Base-by-base conservation (phyloP, 2,113 vertebrate genomes). In the Callipepla californica region DNA sequence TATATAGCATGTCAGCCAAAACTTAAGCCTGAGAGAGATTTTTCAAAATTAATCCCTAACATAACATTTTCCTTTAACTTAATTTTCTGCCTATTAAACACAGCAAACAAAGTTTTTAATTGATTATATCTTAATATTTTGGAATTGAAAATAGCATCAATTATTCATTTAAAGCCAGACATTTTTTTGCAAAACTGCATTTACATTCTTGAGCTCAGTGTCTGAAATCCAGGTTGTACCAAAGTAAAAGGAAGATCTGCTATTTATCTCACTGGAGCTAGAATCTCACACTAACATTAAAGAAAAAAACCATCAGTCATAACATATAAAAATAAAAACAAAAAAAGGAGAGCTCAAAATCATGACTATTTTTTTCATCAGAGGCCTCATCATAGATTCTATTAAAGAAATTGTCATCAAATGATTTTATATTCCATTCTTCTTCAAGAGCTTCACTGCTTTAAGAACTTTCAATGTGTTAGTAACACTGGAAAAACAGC, bases 41-140 rank as follows among this genome's bases (percentile, higher is more conserved):
- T 18, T 75, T 67, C 55, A 84, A 93, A 92, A 92, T 93, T 69
- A 93, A 92, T 75, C 78, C 44, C 57, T 85, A 93, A 94, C 72
- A 85, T 26, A 92, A 25, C 21, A 32, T 76, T 95, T 96, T 79
- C 50, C 25, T 94, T 93, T 73, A 89, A 83, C 32, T 78, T 81
- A n/a, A 65, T 84, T 89, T 74, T 21, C 38, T 92, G 34, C 44
- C 34, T 59, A 91, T 74, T 36, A 76, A 91, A 87, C 40, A 47
- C 32, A 63, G 48, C 23, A 89, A 72, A 66, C 21, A 89, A 72
- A 66, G 26, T 40, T 89, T 59, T 57, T 42, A 83, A 94, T 92
- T 86, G 36, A 89, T 68, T 20, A 42, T 4, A 57, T 69, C 34
- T 62, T 75, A 58, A 63, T 68, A 75, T 51, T 91, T 66, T 76